These are phyloP conservation scores for Papilio demoleus DNA, from an alignment of 2,888 invertebrate species.

Conservation along the genomic window DNA sequence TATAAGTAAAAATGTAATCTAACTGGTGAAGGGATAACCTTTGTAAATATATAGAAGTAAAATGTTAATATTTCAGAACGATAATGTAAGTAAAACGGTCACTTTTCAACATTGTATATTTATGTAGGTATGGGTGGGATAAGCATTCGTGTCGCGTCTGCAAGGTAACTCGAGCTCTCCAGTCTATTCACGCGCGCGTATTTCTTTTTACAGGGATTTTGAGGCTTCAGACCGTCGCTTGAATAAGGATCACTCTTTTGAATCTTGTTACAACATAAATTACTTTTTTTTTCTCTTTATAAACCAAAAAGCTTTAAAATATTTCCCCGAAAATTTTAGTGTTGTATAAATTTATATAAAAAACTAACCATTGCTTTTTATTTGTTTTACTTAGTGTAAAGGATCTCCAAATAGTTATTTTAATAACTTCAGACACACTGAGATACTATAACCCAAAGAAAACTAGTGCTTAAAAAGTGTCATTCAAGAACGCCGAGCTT, in stretches of 20 bases:
- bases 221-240: conserved; percentile 39
- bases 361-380: no score
- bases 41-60: background rate
- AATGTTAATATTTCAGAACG: conserved; percentile 1
- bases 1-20: background rate
- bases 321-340: background rate
- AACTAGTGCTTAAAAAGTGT: no score
- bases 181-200: conserved; percentile 59
- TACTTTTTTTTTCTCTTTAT: conserved; percentile 26
- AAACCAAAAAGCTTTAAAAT: conserved; percentile 15
- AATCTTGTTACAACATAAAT: conserved; percentile 36
- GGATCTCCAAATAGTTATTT: no score
- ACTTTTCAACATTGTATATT: conserved; percentile 25
- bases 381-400: no score
- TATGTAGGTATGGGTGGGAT: conserved; percentile 31
- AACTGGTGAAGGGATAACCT: background rate
- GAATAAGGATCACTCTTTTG: conserved; percentile 41
- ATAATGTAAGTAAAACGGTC: conserved; percentile 2
- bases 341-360: background rate
- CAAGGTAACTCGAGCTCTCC: conserved; percentile 52
- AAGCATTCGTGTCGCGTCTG: conserved; percentile 46
- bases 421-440: no score
- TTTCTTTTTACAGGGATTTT: conserved; percentile 46
- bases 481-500: no score
- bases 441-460: no score